Percentiles rank a stretch among this genome's conserved stretches.
Evolutionary conservation across 2,888 invertebrate genomes (phyloP).

Genomic region (Temnothorax ravouxi): DNA sequence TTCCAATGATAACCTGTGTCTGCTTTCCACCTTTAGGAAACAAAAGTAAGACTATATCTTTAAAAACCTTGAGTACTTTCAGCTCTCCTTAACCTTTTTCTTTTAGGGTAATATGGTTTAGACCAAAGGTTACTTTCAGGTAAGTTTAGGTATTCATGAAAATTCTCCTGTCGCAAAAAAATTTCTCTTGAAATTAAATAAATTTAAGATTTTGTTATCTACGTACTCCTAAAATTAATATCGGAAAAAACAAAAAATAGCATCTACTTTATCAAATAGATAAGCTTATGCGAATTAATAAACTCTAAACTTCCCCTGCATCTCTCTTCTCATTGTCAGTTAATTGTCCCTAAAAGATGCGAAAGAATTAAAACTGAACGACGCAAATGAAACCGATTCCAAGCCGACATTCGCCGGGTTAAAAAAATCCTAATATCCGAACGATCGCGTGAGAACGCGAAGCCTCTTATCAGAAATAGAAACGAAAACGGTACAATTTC

Average conservation of each 20-base stretch:
- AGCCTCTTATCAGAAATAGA: background rate
- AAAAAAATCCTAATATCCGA: background rate
- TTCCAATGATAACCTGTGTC: background rate
- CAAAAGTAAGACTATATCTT: background rate
- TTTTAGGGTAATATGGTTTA: background rate
- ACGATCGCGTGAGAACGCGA: background rate
- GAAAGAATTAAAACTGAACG: background rate
- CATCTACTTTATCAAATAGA: background rate
- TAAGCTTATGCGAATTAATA: background rate
- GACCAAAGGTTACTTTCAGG: constrained; percentile 8
- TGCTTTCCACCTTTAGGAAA: background rate
- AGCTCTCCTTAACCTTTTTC: constrained; percentile 9
- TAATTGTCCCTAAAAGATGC: background rate
- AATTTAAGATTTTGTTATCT: background rate
- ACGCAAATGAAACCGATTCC: background rate
- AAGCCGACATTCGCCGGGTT: background rate
- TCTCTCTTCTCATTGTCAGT: background rate
- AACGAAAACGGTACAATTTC: background rate
- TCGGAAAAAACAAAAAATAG: background rate
- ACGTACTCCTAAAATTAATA: background rate
- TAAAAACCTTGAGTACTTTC: background rate
- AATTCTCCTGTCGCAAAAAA: background rate
- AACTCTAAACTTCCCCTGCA: background rate
- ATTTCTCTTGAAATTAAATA: background rate
- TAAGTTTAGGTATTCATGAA: background rate